A percentile compares a stretch with the other conserved stretches of the same genome.
Conservation (phyloP, 2,113 vertebrate species). For the Drymodes brunneopygia region DNA sequence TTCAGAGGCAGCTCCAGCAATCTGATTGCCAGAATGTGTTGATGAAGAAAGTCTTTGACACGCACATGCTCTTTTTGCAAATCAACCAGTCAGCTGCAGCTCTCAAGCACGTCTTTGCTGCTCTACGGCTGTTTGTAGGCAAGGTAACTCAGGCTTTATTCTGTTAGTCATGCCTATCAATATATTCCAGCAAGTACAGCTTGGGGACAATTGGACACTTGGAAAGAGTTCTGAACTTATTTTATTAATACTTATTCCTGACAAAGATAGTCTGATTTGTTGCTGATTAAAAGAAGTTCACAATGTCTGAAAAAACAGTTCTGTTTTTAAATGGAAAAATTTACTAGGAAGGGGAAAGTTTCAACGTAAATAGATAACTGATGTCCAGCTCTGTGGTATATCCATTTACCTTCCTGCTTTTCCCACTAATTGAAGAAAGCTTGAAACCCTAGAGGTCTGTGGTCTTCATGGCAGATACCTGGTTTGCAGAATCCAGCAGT, state of each 20-base stretch:
- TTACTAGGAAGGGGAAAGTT: not conserved
- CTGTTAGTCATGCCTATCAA: not conserved
- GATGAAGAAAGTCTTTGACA: constrained; percentile 98
- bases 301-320: not conserved
- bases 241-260: not conserved
- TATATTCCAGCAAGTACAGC: not conserved
- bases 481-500: not conserved
- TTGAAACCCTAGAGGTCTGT: not conserved
- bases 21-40: constrained; percentile 91
- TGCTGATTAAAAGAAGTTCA: not conserved
- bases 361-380: not conserved
- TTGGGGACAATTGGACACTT: not conserved
- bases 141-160: constrained; percentile 76
- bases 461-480: not conserved
- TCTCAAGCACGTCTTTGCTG: constrained; percentile 89
- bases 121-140: constrained; percentile 88
- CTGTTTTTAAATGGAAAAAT: not conserved
- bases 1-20: constrained; percentile 87
- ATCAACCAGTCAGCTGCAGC: constrained; percentile 92
- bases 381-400: not conserved
- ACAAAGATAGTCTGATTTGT: not conserved
- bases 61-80: constrained; percentile 95
- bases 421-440: not conserved
- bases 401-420: not conserved
- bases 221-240: not conserved